Conservation (phyloP, 2,113 vertebrate genomes). For the Nesoenas mayeri region DNA sequence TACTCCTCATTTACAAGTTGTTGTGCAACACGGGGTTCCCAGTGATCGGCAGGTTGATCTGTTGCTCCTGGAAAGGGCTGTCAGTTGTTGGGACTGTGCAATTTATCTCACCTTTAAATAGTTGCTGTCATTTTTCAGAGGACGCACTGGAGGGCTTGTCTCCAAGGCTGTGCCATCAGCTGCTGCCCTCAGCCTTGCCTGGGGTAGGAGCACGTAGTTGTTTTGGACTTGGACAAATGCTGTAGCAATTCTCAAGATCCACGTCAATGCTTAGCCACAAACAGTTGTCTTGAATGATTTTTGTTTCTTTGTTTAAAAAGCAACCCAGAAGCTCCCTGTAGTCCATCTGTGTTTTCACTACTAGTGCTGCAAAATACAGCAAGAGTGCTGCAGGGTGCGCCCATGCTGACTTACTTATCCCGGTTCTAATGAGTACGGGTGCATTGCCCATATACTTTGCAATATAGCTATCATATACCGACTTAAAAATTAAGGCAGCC, state of each 20-base stretch:
- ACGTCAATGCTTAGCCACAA: background rate
- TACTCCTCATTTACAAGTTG: background rate
- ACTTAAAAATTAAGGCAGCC: background rate
- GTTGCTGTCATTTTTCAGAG: background rate
- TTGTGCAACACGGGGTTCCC: background rate
- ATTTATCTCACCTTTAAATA: background rate
- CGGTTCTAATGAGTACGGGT: background rate
- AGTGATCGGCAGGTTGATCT: background rate
- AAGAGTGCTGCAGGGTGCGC: background rate
- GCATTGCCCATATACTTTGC: background rate
- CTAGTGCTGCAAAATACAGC: background rate
- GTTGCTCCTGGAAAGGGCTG: background rate
- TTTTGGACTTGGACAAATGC: background rate
- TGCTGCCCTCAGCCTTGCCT: background rate
- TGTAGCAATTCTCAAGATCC: background rate
- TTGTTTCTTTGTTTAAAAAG: background rate
- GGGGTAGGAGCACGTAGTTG: background rate
- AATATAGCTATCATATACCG: background rate
- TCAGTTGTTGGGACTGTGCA: background rate
- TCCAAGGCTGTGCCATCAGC: background rate
- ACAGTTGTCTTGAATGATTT: background rate
- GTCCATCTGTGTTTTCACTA: background rate
- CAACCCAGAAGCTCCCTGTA: background rate
- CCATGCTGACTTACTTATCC: background rate
- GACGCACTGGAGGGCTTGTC: background rate